phyloP scores from a whole-genome alignment of 2,888 invertebrate genomes.

The Melipona bicolor region DNA sequence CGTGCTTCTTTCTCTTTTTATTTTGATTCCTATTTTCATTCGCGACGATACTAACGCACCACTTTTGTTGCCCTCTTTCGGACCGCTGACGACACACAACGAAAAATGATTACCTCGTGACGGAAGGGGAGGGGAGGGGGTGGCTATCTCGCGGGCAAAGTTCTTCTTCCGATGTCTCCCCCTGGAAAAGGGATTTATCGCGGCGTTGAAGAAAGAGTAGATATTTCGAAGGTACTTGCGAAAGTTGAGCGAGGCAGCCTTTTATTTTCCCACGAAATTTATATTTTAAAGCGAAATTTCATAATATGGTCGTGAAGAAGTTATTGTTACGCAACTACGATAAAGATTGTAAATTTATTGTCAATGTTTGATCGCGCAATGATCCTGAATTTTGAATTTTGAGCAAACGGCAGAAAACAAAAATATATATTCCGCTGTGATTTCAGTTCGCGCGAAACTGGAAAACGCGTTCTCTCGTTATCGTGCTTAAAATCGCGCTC shows the following conservation, averaged over 20 bases:
- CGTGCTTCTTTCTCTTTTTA: neutral
- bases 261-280: constrained; percentile 1
- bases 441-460: constrained; percentile 37
- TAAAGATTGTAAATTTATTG: neutral
- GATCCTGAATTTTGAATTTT: neutral
- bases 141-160: neutral
- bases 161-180: constrained; percentile 38
- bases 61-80: constrained; percentile 14
- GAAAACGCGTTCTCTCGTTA: constrained; percentile 38
- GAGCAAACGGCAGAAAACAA: neutral
- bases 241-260: constrained; percentile 11
- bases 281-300: neutral
- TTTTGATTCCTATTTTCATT: constrained; percentile 11
- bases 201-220: constrained; percentile 13
- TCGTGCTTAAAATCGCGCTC: constrained; percentile 44
- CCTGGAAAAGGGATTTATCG: constrained; percentile 49
- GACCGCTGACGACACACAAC: constrained; percentile 10
- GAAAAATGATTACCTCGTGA: constrained; percentile 47
- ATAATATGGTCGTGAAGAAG: neutral
- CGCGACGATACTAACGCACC: constrained; percentile 21
- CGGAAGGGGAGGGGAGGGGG: neutral
- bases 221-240: constrained; percentile 26
- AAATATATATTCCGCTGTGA: constrained; percentile 49
- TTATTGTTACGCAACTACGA: neutral
- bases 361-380: neutral